Evolutionary conservation across 2,888 invertebrate genomes (phyloP), one percentile per base, ranked within the genome.

Genomic region (Archips xylosteana): DNA sequence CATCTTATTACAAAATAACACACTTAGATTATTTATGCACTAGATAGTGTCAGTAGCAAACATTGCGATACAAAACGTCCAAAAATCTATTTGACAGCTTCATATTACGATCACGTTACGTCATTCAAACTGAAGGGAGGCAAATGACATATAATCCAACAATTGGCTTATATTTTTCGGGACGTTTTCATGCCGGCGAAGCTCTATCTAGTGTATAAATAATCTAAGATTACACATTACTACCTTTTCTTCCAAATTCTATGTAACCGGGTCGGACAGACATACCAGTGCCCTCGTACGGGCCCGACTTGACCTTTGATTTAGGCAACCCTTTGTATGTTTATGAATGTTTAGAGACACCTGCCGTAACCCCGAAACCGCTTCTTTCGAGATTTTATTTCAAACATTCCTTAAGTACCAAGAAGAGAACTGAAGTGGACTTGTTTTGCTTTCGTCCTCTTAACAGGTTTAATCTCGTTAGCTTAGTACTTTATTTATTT

Each of bases 291-390:
- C 59, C 39, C 32, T 64, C 34, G 23, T 15, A 65, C 60, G 36
- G 36, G 5, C 42, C 59, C 51, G 2, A 23, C 42, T 74, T 65
- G 64, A 61, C 70, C 60, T 74, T 65, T 69, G 65, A 73, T 73
- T 70, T 70, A 65, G 65, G 69, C 65, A 42, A 39, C 23, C 65
- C 74, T 74, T 74, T 74, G 74, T 70, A 70, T 59, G 49, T 60
- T 64, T 70, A 70, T 65, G 60, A 61, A 61, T 61, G 51, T 39
- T 74, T 65, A 54, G 34, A 69, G 60, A 69, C 51, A 64, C 59
- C 59, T 60, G 51, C 49, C 49, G 34, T 67, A 54, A 73, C 63
- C 73, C 65, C 12, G 10, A 23, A n/a, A 60, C 39, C 42, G 39
- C 60, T 49, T 59, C 13, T 70, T 49, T 60, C 34, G 49, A 60